Base-by-base conservation (phyloP, 2,113 vertebrate genomes). In the Oriolus oriolus region DNA sequence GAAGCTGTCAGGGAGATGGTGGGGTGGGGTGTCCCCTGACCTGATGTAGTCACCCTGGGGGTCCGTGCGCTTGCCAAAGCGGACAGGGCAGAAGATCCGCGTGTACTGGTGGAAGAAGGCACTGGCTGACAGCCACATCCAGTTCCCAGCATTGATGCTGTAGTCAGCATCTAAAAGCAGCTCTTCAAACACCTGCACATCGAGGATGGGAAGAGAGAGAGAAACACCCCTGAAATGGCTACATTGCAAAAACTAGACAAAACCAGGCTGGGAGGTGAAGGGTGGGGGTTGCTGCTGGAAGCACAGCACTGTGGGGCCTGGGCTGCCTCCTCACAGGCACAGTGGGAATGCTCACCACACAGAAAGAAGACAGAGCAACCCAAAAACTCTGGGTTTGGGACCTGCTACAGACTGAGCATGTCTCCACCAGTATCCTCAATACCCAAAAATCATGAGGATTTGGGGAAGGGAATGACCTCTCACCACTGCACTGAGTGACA, bases 121-220 rank as follows among this genome's bases (percentile, higher is more conserved):
- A 0, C 96, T 98, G 90, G 97, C 97, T 3, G 97, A 97, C 57
- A 97, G 91, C 97, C 97, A 97, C 97, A 97, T 96, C 97, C 96
- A 98, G 91, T 98, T 97, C 23, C 97, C 97, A 3, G 97, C 97
- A 0, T 97, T 97, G 68, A 97, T 91, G 63, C 97, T 97, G 86
- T 97, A 97, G 68, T 98, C 97, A 15, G 97, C 97, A 50, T 97
- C 97, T 56, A 97, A 74, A 41, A 98, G 97, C 81, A 97, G 69
- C 94, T 98, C 97, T 56, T 98, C 96, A 60, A 97, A 98, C 45
- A 98, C 97, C 97, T 97, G 86, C 44, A 12, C 11, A 4, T 53
- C 26, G 33, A 50, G 37, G 42, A 39, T 16, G 8, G 76, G 47
- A 71, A 70, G 42, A 70, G 50, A 80, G 53, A 68, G 22, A 86